Conservation (phyloP, 2,113 vertebrate species). For the Athene cunicularia region DNA sequence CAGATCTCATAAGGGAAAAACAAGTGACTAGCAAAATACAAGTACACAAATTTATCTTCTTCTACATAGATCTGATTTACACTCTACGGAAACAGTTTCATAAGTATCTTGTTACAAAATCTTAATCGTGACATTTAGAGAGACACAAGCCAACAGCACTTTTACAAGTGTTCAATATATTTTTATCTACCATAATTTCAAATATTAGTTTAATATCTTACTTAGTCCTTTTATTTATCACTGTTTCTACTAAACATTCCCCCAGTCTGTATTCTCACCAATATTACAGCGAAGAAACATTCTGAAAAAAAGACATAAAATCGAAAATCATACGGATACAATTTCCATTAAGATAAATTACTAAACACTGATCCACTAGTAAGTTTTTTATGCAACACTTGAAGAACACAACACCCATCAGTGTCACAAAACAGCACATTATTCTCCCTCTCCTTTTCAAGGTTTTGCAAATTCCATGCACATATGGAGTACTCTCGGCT, state of each 20-base stretch:
- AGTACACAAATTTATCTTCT: not conserved
- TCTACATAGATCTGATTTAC: not conserved
- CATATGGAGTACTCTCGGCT: fast-evolving
- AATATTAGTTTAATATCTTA: not conserved
- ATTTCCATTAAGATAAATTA: not conserved
- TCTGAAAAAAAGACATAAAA: fast-evolving
- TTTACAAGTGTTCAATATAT: not conserved
- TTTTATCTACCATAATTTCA: not conserved
- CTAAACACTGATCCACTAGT: not conserved
- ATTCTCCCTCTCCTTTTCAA: not conserved
- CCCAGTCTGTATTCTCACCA: not conserved
- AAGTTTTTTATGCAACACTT: not conserved
- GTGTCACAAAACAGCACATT: fast-evolving
- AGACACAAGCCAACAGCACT: not conserved
- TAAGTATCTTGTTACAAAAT: not conserved
- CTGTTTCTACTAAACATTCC: not conserved
- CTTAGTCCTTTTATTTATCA: not conserved
- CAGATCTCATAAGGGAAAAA: fast-evolving
- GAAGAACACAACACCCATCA: not conserved
- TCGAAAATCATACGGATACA: not conserved
- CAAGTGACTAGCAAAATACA: fast-evolving
- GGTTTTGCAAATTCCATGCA: not conserved
- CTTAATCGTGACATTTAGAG: not conserved
- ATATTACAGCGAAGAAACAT: not conserved
- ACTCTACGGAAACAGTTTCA: not conserved